A percentile compares a stretch with the other conserved stretches of the same genome.
Conservation (phyloP, 2,888 invertebrate species). For the Idaea straminata region DNA sequence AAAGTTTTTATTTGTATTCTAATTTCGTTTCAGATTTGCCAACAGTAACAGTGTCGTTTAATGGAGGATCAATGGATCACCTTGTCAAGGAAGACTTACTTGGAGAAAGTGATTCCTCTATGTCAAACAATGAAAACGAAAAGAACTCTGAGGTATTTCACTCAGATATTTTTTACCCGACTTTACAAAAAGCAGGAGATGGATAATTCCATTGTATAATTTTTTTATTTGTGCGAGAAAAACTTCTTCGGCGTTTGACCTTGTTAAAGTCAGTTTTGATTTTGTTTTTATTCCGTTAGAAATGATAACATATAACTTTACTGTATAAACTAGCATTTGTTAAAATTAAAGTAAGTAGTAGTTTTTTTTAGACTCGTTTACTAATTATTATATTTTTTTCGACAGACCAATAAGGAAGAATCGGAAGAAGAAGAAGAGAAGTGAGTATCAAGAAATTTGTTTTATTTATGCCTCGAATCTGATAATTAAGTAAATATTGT, state of each 20-base stretch:
- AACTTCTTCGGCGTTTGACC: too few relatives aligned
- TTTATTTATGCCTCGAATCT: not conserved
- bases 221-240: too few relatives aligned
- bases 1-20: not conserved
- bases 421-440: conserved; percentile 53
- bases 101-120: conserved; percentile 60
- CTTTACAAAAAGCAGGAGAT: too few relatives aligned
- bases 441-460: conserved; percentile 42
- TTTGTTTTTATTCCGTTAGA: too few relatives aligned
- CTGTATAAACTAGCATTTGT: too few relatives aligned
- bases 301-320: too few relatives aligned
- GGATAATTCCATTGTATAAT: too few relatives aligned
- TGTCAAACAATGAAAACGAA: conserved; percentile 45
- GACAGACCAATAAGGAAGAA: conserved; percentile 46
- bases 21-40: conserved; percentile 52
- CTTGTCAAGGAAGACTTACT: conserved; percentile 65
- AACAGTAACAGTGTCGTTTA: conserved; percentile 47
- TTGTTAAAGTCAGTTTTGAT: too few relatives aligned
- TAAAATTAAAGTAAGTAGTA: not conserved
- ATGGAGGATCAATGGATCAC: conserved; percentile 53
- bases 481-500: too few relatives aligned
- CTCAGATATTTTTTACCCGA: too few relatives aligned
- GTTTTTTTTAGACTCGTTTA: not conserved
- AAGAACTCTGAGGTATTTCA: conserved; percentile 31
- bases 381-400: conserved; percentile 18